phyloP scores from a whole-genome alignment of 2,113 vertebrate species.

The Megaptera novaeangliae region DNA sequence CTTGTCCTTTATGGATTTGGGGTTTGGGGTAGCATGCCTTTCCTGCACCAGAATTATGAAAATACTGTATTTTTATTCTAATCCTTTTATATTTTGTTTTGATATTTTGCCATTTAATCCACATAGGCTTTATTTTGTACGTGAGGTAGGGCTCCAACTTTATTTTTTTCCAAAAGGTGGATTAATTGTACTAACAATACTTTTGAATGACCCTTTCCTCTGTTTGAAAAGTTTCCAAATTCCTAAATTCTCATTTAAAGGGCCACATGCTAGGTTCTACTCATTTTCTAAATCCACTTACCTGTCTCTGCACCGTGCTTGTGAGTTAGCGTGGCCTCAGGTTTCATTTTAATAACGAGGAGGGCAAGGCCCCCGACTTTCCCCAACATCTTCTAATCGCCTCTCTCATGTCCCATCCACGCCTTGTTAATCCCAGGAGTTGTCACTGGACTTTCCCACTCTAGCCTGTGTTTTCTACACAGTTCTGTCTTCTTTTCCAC shows the following conservation, averaged over 20 bases:
- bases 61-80: not conserved
- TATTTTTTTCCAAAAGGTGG: not conserved
- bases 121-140: not conserved
- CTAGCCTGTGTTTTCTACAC: not conserved
- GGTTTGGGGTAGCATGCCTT: not conserved
- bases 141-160: not conserved
- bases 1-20: not conserved
- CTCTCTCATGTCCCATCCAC: not conserved
- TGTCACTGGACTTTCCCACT: not conserved
- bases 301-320: not conserved
- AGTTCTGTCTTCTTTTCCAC: not conserved
- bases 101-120: not conserved
- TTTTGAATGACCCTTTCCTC: not conserved
- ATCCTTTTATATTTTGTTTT: not conserved
- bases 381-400: rapidly evolving
- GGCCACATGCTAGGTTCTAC: not conserved
- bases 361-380: not conserved
- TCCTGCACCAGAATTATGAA: not conserved
- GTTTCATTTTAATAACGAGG: rapidly evolving
- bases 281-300: not conserved
- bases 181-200: no score
- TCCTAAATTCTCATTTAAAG: not conserved
- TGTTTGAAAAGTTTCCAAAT: not conserved
- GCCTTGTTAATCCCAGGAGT: not conserved
- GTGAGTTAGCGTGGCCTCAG: rapidly evolving